Base-by-base conservation (phyloP, 1,140 invertebrate species). In the Drosophila tani region DNA sequence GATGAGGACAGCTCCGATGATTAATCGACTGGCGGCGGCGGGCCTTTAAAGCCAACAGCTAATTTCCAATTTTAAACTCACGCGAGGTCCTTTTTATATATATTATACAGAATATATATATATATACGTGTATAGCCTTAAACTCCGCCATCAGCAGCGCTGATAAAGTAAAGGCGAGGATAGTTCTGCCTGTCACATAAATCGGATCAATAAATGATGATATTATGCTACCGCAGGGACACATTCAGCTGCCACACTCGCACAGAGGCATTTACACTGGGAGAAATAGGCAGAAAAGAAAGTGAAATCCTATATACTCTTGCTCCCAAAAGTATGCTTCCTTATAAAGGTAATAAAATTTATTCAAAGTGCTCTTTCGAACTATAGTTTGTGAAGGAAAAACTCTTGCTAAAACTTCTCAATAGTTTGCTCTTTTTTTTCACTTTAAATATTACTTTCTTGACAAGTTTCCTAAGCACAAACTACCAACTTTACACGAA, bases 171-270 rank as follows among this genome's bases (percentile, higher is more conserved):
- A 70, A 73, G 71, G 84, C 77, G 74, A 75, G 76, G 59, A 86
- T 91, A 90, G 86, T 90, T 91, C 84, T 77, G 86, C 79, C 82
- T 85, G 87, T 90, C 86, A 90, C 86, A 91, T 90, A 90, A 90
- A 91, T 90, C 86, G 86, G 86, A 91, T 91, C 86, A 90, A 90
- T 90, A 90, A 90, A 91, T 90, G 86, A 91, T 90, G 86, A 90
- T 90, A 91, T 90, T 90, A 90, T 90, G 82, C 86, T 75, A 91
- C 86, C 86, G 76, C 86, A 90, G 86, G 86, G 86, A 90, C 82
- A 91, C 86, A 90, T 90, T 91, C 45, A 82, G 67, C 65, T 90
- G 73, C 71, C 84, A 73, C 85, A 75, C 81, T 73, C 53, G n/a
- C 35, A 60, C 69, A 65, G 40, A 80, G 47, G 49, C 66, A 68